Conservation (phyloP, 23 tunicate genomes). For the Trididemnum nubilum region DNA sequence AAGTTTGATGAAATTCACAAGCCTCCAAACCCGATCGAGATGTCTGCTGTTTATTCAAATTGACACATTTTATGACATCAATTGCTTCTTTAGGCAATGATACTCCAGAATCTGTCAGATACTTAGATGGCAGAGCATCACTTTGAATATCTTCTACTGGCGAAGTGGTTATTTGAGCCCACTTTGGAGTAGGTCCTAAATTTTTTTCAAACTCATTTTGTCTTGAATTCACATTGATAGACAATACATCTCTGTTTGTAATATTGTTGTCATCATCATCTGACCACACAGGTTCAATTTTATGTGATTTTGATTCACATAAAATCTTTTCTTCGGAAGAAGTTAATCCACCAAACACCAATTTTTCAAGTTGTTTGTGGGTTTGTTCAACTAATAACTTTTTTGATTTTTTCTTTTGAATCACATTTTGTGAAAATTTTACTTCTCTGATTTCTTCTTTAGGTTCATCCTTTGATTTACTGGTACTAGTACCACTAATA, state of each 20-base stretch:
- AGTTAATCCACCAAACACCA: slow-evolving; percentile 46
- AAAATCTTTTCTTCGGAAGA: background rate
- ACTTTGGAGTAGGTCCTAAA: slow-evolving; percentile 67
- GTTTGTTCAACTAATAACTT: too few relatives aligned
- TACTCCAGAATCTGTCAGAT: slow-evolving; percentile 23
- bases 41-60: slow-evolving; percentile 63
- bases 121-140: slow-evolving; percentile 38
- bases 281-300: slow-evolving; percentile 35
- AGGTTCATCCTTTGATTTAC: too few relatives aligned
- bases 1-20: slow-evolving; percentile 71
- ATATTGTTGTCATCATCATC: slow-evolving; percentile 78
- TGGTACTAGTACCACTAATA: too few relatives aligned
- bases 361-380: slow-evolving; percentile 27
- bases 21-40: slow-evolving; percentile 48
- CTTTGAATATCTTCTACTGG: slow-evolving; percentile 1
- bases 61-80: slow-evolving; percentile 57
- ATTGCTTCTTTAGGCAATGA: slow-evolving; percentile 31
- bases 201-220: slow-evolving; percentile 68
- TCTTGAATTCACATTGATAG: slow-evolving; percentile 22
- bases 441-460: too few relatives aligned
- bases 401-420: too few relatives aligned
- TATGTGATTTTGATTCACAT: slow-evolving; percentile 3
- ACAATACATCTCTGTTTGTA: background rate
- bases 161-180: slow-evolving; percentile 38
- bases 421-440: too few relatives aligned